Base-by-base conservation (phyloP, 1,140 invertebrate species). In the Drosophila nasuta region DNA sequence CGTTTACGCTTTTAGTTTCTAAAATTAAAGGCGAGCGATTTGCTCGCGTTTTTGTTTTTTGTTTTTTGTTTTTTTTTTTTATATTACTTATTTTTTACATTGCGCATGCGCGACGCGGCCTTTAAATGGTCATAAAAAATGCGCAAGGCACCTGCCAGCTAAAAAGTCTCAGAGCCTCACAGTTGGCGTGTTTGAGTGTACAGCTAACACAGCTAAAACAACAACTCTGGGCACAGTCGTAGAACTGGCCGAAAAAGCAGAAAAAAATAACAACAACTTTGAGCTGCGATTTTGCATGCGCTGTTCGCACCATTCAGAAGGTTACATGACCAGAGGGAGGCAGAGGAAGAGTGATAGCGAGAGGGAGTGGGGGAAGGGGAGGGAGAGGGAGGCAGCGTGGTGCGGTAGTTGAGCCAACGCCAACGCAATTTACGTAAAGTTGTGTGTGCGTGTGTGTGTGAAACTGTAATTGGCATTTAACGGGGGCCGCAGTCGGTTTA, bases 1-100 rank as follows among this genome's bases (percentile, higher is more conserved):
- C 66, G 74, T 76, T 82, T 64, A 86, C 78, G 82, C 70, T 78
- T 81, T 75, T 66, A 70, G 82, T 86, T 85, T 85, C 81, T 75
- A 75, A 57, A 85, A 85, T 59, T 56, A 66, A 69, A 65, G n/a
- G n/a, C 66, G 68, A 71, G 79, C 75, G 82, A 72, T 83, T 83
- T 69, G 67, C 51, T 65, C 54, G 79, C 82, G 82, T 82, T 77
- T 77, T 77, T 49, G 67, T 20, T 20, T 20, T 20, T 20, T 20
- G 1, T 0, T 17, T 20, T 38, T 49, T 28, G 64, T 79, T 20
- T 20, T 17, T 0, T 17, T 20, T 38, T 49, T 28, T 68, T 79
- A 25, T 25, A 25, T 25, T 25, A 25, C 20, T 25, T 25, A 25
- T 25, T 25, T 71, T 30, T 52, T 59, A 54, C 78, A 78, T 81